These are phyloP conservation scores for Papilio dardanus DNA, from an alignment of 1,140 invertebrate genomes.

Conservation along the genomic window DNA sequence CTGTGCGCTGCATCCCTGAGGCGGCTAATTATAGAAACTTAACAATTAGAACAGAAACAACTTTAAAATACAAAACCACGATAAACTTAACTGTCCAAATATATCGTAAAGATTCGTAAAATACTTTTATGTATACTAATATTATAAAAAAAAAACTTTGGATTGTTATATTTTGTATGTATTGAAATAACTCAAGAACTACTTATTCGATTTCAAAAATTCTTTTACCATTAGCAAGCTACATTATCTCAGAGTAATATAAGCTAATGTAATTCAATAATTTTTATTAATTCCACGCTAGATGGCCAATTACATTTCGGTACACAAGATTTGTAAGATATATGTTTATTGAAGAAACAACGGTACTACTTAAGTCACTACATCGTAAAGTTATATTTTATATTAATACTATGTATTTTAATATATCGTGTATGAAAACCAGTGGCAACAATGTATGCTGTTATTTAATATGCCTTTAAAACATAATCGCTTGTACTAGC, in stretches of 20 bases:
- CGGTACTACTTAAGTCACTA: neutral
- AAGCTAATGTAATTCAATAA: no score
- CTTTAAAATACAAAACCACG: neutral
- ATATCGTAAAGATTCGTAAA: neutral
- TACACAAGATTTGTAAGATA: no score
- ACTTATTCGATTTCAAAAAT: no score
- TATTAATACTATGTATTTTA: neutral
- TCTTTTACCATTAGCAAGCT: no score
- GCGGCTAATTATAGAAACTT: neutral
- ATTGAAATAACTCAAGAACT: no score
- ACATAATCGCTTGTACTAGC: neutral
- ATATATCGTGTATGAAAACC: neutral
- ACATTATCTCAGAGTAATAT: no score
- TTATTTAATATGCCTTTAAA: neutral
- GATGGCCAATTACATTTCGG: no score
- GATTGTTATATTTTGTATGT: no score
- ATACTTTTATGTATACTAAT: no score
- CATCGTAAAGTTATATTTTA: neutral
- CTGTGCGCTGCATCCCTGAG: conserved; percentile 37
- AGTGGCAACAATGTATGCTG: neutral
- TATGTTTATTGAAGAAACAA: no score
- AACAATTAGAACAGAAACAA: neutral
- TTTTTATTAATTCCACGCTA: no score
- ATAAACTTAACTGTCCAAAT: neutral
- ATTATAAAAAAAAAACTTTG: no score